These are phyloP conservation scores for Catocala fraxini DNA, from an alignment of 2,888 invertebrate species.

Conservation along the genomic window DNA sequence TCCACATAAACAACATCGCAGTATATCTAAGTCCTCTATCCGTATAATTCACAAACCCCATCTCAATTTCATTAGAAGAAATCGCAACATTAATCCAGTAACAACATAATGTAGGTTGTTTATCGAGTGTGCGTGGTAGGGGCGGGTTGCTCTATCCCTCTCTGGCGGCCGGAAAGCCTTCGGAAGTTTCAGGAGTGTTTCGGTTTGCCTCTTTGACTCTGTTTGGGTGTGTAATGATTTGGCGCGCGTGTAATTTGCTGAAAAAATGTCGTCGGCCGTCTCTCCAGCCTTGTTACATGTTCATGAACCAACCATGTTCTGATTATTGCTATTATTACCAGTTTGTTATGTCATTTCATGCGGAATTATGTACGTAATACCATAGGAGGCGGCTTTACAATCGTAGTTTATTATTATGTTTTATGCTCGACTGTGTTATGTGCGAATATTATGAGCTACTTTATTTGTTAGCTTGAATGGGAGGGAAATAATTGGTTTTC, in stretches of 20 bases:
- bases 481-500: slow-evolving; percentile 3
- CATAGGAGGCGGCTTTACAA: slow-evolving; percentile 24
- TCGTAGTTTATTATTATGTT: slow-evolving; percentile 37
- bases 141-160: slow-evolving; percentile 61
- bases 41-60: slow-evolving; percentile 18
- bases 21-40: slow-evolving; percentile 4
- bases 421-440: slow-evolving; percentile 17
- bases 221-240: slow-evolving; percentile 86
- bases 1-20: background rate
- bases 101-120: slow-evolving; percentile 33
- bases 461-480: slow-evolving; percentile 4
- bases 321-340: slow-evolving; percentile 70
- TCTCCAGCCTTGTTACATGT: slow-evolving; percentile 63
- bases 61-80: slow-evolving; percentile 28
- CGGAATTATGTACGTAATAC: slow-evolving; percentile 40
- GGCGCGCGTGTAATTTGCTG: slow-evolving; percentile 82
- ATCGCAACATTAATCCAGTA: slow-evolving; percentile 28
- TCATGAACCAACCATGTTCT: slow-evolving; percentile 58
- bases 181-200: slow-evolving; percentile 84
- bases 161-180: slow-evolving; percentile 77
- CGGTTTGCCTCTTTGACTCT: slow-evolving; percentile 86
- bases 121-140: slow-evolving; percentile 67
- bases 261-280: slow-evolving; percentile 78
- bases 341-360: slow-evolving; percentile 48
- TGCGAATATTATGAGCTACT: slow-evolving; percentile 1